Conservation (phyloP, 2,888 invertebrate genomes). For the Patella ulyssiponensis region DNA sequence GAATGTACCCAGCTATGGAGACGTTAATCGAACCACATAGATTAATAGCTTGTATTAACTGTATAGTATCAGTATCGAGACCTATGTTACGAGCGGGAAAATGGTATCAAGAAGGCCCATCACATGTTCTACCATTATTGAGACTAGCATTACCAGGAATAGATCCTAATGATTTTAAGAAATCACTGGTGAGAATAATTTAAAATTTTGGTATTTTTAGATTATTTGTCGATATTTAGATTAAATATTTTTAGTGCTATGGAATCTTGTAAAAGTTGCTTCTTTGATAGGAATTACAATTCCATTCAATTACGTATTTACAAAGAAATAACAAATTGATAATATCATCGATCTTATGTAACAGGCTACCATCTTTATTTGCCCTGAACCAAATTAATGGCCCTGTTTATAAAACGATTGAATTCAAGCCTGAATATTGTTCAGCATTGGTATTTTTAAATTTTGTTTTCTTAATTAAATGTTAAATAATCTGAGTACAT, state of each 20-base stretch:
- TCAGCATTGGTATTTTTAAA: not conserved
- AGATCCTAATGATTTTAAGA: constrained; percentile 88
- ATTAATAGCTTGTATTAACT: constrained; percentile 72
- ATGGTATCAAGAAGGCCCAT: constrained; percentile 79
- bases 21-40: constrained; percentile 90
- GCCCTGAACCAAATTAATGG: too few species aligned
- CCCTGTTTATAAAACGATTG: too few species aligned
- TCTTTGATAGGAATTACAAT: not conserved
- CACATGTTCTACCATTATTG: constrained; percentile 85
- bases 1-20: constrained; percentile 84
- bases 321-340: too few species aligned
- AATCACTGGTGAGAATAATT: constrained; percentile 69
- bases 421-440: too few species aligned
- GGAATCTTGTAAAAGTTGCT: too few species aligned
- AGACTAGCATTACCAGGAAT: constrained; percentile 88
- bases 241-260: not conserved
- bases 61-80: constrained; percentile 71
- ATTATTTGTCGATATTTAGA: not conserved
- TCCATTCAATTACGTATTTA: too few species aligned
- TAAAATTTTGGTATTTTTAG: not conserved
- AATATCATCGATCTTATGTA: too few species aligned
- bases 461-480: not conserved
- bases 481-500: too few species aligned
- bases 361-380: too few species aligned
- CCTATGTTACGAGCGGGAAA: constrained; percentile 74